Evolutionary conservation across 1,140 invertebrate genomes (phyloP).

Genomic region (Pseudomyrmex gracilis): DNA sequence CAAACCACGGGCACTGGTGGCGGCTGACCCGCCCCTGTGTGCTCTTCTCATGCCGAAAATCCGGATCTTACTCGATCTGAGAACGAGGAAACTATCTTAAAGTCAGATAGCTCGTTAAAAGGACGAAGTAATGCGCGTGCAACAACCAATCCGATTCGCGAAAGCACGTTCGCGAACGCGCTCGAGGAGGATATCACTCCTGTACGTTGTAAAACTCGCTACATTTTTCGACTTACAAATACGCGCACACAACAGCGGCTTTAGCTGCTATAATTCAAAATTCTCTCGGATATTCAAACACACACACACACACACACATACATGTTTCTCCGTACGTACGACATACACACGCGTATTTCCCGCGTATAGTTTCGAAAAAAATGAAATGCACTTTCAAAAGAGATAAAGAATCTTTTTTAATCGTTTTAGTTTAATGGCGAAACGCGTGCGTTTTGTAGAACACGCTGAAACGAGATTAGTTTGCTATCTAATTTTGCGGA

Average conservation of each 20-base stretch:
- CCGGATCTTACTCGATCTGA: slow-evolving; percentile 56
- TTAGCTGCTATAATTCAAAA: too few species aligned
- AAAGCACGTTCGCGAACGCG: not conserved
- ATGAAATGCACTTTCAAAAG: slow-evolving; percentile 12
- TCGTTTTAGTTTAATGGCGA: slow-evolving; percentile 15
- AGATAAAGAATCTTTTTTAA: slow-evolving; percentile 25
- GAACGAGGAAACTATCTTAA: slow-evolving; percentile 36
- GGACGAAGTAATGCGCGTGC: slow-evolving; percentile 12
- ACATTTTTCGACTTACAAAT: too few species aligned
- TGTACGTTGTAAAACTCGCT: too few species aligned
- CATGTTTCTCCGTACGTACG: too few species aligned
- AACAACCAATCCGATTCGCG: slow-evolving; percentile 30
- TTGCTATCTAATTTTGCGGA: slow-evolving; percentile 46
- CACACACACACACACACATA: too few species aligned
- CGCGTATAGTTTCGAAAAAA: too few species aligned
- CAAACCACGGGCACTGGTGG: slow-evolving; percentile 41
- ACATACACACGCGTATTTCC: too few species aligned
- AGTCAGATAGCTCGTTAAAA: slow-evolving; percentile 38
- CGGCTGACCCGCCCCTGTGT: slow-evolving; percentile 8
- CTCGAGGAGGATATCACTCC: too few species aligned
- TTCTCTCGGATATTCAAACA: too few species aligned
- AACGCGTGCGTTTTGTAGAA: slow-evolving; percentile 36
- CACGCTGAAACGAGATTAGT: slow-evolving; percentile 51
- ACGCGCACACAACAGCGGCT: too few species aligned
- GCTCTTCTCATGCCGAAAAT: slow-evolving; percentile 28